phyloP scores from a whole-genome alignment of 1,140 invertebrate species.

The Neodiprion lecontei region DNA sequence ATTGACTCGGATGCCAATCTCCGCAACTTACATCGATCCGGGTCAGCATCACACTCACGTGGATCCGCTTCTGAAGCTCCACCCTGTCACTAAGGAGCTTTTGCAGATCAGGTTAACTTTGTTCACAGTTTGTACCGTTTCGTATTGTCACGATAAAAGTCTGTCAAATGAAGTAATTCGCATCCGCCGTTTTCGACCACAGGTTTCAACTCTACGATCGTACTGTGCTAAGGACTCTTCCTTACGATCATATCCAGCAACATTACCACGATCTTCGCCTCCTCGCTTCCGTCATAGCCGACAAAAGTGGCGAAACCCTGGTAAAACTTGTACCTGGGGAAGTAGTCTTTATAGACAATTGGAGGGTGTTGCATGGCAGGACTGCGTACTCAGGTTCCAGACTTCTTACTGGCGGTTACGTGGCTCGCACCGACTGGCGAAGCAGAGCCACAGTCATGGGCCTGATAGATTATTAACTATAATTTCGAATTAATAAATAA shows the following conservation, averaged over 20 bases:
- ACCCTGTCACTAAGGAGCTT: conserved; percentile 60
- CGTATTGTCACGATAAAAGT: neutral
- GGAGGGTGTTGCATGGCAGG: conserved; percentile 76
- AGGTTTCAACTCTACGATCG: conserved; percentile 77
- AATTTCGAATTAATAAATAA: too few species aligned
- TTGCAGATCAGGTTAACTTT: conserved; percentile 61
- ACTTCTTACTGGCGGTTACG: conserved; percentile 67
- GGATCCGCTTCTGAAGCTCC: conserved; percentile 63
- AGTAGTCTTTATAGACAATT: conserved; percentile 78
- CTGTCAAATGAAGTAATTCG: too few species aligned
- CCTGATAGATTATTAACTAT: conserved; percentile 28
- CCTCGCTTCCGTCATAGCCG: conserved; percentile 64
- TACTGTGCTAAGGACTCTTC: conserved; percentile 64
- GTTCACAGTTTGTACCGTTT: too few species aligned
- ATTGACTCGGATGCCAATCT: conserved; percentile 63
- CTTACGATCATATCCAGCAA: conserved; percentile 57
- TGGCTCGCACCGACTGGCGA: conserved; percentile 67
- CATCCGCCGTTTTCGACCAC: neutral
- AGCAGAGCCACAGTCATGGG: conserved; percentile 63
- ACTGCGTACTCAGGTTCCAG: conserved; percentile 68
- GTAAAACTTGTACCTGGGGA: conserved; percentile 71
- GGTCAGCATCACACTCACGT: conserved; percentile 62
- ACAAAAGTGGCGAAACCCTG: conserved; percentile 62
- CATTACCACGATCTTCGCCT: conserved; percentile 70
- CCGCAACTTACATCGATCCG: conserved; percentile 71